Evolutionary conservation across 92 coral and sea anemone species (phyloP), one percentile per base, ranked within the genome.

Genomic region (Montipora capitata): DNA sequence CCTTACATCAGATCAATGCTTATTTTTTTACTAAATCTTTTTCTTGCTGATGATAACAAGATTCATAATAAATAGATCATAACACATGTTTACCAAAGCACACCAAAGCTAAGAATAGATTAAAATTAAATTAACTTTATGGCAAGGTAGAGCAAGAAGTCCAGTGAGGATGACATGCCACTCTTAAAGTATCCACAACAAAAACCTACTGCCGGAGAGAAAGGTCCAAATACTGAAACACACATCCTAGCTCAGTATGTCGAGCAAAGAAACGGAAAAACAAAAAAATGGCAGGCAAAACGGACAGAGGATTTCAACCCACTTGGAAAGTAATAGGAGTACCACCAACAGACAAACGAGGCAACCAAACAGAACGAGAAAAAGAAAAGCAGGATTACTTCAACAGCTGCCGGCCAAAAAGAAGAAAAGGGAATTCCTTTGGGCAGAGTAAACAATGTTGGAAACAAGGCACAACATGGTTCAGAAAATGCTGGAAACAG

Each of bases 171-270:
- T 12, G 68, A 63, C 68, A 63, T 63, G 68, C 20, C 16, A 63
- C 68, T 12, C 20, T 63, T 16, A 15, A 63, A 63, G 68, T 63
- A 63, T 16, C 68, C 17, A 20, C 10, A 15, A 63, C 68, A 63
- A 15, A 63, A 63, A 5, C 68, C 27, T 7, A 15, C 68, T 15
- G 68, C 14, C 10, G 8, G 68, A 20, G 20, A 63, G n/a, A 63
- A 48, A 48, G 52, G 4, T 16, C 68, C 68, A 63, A 16, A 63
- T n/a, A 8, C 68, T 9, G 68, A 63, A 63, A 63, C 68, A 63
- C 68, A 63, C 17, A 15, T 63, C 35, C 68, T 63, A 63, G 77
- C 77, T 52, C 77, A 45, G 45, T 72, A 72, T 52, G 45, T 13
- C 7, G 58, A 42, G 45, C 6, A 44, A 72, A 5, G 68, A 63